Percentiles rank a stretch among this genome's conserved stretches.
Conservation (phyloP, 2,888 invertebrate genomes). For the Folsomia manolachei region DNA sequence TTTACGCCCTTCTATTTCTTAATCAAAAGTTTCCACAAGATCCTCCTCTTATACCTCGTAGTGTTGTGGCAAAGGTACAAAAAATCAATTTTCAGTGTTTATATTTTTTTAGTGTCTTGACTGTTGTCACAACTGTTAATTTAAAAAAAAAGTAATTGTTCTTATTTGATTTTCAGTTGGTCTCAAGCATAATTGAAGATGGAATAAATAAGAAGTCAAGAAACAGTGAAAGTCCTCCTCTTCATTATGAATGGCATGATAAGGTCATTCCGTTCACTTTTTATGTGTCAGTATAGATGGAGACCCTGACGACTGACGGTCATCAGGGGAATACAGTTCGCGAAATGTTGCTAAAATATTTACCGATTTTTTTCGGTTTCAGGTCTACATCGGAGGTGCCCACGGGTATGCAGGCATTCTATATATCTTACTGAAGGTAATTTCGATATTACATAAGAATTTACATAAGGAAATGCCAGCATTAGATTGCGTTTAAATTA, state of each 20-base stretch:
- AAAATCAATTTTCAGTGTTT: no score
- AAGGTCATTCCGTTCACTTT: no score
- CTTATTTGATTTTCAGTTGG: constrained; percentile 57
- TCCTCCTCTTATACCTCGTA: neutral
- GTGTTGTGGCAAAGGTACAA: constrained; percentile 21
- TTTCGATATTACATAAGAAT: neutral
- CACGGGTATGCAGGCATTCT: constrained; percentile 85
- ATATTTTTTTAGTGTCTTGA: no score
- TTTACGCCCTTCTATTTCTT: constrained; percentile 73
- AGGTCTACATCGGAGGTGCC: constrained; percentile 74
- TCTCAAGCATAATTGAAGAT: constrained; percentile 61
- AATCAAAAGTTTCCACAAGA: constrained; percentile 54
- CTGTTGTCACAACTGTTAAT: no score
- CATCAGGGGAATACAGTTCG: no score
- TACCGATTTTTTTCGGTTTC: no score
- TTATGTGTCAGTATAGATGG: no score
- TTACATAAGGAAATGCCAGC: neutral
- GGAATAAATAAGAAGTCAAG: constrained; percentile 5
- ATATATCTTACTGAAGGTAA: constrained; percentile 74
- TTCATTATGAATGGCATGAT: constrained; percentile 84
- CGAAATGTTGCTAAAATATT: no score
- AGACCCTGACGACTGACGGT: no score
- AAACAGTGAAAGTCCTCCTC: constrained; percentile 53
- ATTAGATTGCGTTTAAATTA: constrained; percentile 3
- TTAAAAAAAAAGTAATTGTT: no score